Evolutionary conservation across 53 echinoderm and acorn worm species (phyloP).

Genomic region (Hippasteria phrygiana): DNA sequence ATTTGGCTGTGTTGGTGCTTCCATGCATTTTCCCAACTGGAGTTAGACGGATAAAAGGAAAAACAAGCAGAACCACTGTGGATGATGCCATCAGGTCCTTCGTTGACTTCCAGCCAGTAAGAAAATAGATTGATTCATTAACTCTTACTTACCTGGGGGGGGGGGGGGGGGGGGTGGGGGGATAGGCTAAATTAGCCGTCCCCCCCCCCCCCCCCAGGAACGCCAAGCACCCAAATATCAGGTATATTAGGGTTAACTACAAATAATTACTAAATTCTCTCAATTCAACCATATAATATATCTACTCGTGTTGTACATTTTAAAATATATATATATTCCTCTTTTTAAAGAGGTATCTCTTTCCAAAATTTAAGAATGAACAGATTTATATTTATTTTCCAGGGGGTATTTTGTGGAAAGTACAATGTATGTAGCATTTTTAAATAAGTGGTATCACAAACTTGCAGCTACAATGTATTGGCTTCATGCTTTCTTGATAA

Average conservation of each 20-base stretch:
- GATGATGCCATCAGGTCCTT: slow-evolving; percentile 37
- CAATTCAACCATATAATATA: no score
- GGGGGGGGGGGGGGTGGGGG: not conserved
- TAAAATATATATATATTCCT: not conserved
- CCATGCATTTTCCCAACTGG: slow-evolving; percentile 35
- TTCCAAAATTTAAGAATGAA: slow-evolving; percentile 4
- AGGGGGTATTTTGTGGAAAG: slow-evolving; percentile 1
- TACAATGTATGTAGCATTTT: slow-evolving; percentile 18
- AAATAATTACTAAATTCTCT: no score
- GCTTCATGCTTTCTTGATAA: slow-evolving; percentile 34
- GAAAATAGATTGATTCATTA: not conserved
- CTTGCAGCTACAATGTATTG: slow-evolving; percentile 22
- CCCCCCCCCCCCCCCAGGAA: not conserved
- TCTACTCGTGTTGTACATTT: not conserved
- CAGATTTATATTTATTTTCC: slow-evolving; percentile 19
- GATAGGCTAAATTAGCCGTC: not conserved
- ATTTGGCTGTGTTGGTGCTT: slow-evolving; percentile 23
- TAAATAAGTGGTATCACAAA: slow-evolving; percentile 5
- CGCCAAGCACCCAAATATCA: no score
- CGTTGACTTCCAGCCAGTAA: slow-evolving; percentile 28
- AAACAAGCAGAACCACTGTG: slow-evolving; percentile 10
- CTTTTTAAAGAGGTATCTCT: not conserved
- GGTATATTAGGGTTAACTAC: no score
- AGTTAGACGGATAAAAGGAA: slow-evolving; percentile 21
- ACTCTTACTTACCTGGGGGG: not conserved